Evolutionary conservation across 2,888 invertebrate species (phyloP).

Genomic region (Rotaria sp.): DNA sequence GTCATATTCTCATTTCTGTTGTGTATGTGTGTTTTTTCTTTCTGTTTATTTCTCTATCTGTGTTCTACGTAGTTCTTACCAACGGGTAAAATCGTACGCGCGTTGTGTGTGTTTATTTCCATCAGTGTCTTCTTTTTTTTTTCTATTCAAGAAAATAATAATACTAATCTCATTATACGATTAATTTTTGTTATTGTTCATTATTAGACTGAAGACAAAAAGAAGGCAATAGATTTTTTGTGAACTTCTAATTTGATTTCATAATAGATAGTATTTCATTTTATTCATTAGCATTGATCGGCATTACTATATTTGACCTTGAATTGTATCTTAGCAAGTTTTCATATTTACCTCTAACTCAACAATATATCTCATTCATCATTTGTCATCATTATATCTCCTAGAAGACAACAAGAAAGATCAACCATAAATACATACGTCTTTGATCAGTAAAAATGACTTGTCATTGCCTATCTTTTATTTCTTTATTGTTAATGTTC

Average conservation of each 20-base stretch:
- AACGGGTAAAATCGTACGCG: background rate
- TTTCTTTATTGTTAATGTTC: no score
- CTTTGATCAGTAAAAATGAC: no score
- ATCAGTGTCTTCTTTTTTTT: background rate
- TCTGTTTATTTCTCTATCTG: background rate
- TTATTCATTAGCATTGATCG: background rate
- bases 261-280: background rate
- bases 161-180: background rate
- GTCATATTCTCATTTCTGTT: background rate
- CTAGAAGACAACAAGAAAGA: no score
- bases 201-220: no score
- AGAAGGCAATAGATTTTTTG: no score
- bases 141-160: background rate
- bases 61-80: slow-evolving; percentile 1
- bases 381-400: no score
- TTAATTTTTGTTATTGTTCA: background rate
- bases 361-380: no score
- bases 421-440: no score
- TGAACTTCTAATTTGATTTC: background rate
- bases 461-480: no score
- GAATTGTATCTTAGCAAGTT: background rate
- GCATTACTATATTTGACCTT: background rate
- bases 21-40: background rate
- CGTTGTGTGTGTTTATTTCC: background rate
- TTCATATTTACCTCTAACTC: no score